Evolutionary conservation across 2,113 vertebrate genomes (phyloP), one percentile per base, ranked within the genome.

Genomic region (Laticauda laticaudata): DNA sequence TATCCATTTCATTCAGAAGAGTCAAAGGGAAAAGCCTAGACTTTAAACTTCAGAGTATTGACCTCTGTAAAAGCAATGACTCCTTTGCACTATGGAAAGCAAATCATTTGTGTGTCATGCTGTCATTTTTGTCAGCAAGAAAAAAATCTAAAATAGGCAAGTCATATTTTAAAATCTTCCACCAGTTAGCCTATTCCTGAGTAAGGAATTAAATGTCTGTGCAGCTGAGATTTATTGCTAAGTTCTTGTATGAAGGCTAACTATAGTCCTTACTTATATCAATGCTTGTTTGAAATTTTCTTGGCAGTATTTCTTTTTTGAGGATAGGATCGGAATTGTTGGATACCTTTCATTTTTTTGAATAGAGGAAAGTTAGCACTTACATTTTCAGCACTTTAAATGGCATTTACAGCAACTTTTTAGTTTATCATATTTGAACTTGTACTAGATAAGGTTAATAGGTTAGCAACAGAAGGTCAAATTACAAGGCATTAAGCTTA

Each of bases 401-500:
- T 95, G 94, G 93, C 93, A 95, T 97, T 97, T 97, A 96, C 93
- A 95, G 95, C 95, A 97, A 98, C 95, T 98, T 98, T 97, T 97
- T 97, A 97, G 96, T 97, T 96, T 97, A 97, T 95, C 97, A 94
- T 97, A 97, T 97, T 96, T 98, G 97, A 98, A 97, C 97, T 98
- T 96, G 97, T 97, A 97, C 97, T 97, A 97, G 97, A 97, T 98
- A 97, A 97, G 97, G 98, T 97, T 98, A 97, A 97, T 97, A 98
- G 97, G 98, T 97, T 97, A 97, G 97, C 98, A 81, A 98, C 98
- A 98, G 96, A 96, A 97, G 98, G 98, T 98, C 97, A 97, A 95
- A 96, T 97, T 97, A 97, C 98, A 97, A 98, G 98, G 98, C 98
- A 97, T 98, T 98, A 97, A 97, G 97, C 96, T 98, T 98, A 98